phyloP scores from a whole-genome alignment of 2,113 vertebrate species.

The Silurus meridionalis region DNA sequence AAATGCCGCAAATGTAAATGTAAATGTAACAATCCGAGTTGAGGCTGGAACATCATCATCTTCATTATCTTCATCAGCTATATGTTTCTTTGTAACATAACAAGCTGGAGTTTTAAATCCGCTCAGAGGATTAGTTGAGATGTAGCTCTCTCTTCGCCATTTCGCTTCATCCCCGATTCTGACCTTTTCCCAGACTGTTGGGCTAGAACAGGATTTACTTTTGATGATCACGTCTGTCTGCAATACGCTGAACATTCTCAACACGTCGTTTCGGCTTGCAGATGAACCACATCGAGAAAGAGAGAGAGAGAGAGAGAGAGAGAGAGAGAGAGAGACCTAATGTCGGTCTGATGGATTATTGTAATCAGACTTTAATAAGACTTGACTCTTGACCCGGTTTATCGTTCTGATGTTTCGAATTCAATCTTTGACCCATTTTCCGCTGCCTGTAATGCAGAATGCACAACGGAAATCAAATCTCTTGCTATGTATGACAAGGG shows the following conservation, averaged over 20 bases:
- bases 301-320: too few species aligned
- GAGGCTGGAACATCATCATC: too few species aligned
- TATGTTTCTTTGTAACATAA: too few species aligned
- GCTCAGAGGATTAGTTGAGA: background rate
- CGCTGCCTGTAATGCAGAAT: background rate
- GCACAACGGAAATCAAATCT: background rate
- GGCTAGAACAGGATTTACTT: slow-evolving; percentile 14
- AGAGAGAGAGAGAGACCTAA: background rate
- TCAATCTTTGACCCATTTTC: background rate
- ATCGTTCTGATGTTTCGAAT: background rate
- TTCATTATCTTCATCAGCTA: too few species aligned
- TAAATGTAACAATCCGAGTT: too few species aligned
- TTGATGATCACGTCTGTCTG: background rate
- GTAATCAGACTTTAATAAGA: background rate
- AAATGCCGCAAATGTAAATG: too few species aligned
- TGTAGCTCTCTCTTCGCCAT: background rate
- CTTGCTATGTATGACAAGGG: background rate
- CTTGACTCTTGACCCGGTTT: background rate
- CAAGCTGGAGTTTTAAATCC: background rate
- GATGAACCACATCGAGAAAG: background rate
- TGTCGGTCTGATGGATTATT: background rate
- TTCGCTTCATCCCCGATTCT: background rate
- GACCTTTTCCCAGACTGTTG: slow-evolving; percentile 5
- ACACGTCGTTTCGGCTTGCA: background rate
- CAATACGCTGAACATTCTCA: background rate